phyloP scores from a whole-genome alignment of 2,888 invertebrate genomes.

The Harpalus rubripes region DNA sequence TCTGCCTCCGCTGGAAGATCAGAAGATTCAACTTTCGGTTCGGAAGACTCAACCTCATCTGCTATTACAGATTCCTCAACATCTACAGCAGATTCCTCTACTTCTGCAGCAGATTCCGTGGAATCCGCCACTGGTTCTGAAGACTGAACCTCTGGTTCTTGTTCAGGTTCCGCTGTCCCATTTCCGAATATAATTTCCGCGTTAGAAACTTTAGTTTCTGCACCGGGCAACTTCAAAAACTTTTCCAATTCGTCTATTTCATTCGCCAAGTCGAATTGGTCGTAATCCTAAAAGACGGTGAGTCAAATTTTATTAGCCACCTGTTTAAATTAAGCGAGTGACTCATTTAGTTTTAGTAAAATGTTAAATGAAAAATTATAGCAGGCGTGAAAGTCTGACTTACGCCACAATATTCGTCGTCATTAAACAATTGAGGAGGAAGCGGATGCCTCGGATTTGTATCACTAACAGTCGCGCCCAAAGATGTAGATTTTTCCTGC shows the following conservation, averaged over 20 bases:
- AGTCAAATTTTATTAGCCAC: constrained; percentile 21
- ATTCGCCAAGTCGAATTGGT: constrained; percentile 93
- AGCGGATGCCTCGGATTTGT: constrained; percentile 88
- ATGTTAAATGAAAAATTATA: background rate
- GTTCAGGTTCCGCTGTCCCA: constrained; percentile 73
- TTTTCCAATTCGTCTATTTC: constrained; percentile 94
- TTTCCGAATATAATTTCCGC: constrained; percentile 76
- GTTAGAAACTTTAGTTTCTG: constrained; percentile 77
- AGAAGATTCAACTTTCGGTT: constrained; percentile 67
- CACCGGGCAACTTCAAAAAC: constrained; percentile 88
- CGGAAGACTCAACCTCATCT: constrained; percentile 66
- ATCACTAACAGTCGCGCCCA: constrained; percentile 86
- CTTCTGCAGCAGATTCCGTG: constrained; percentile 69
- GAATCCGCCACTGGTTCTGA: constrained; percentile 67
- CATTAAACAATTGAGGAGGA: constrained; percentile 97
- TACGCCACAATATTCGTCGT: constrained; percentile 95
- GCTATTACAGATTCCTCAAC: background rate
- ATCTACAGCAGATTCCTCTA: constrained; percentile 69
- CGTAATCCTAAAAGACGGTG: constrained; percentile 87
- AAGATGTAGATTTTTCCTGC: constrained; percentile 90
- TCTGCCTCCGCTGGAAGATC: constrained; percentile 64
- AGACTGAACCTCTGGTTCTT: constrained; percentile 70
- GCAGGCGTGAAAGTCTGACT: constrained; percentile 73
- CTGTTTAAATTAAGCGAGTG: constrained; percentile 45
- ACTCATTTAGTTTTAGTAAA: constrained; percentile 23